Evolutionary conservation across 1,140 invertebrate species (phyloP).

Genomic region (Lerema accius): DNA sequence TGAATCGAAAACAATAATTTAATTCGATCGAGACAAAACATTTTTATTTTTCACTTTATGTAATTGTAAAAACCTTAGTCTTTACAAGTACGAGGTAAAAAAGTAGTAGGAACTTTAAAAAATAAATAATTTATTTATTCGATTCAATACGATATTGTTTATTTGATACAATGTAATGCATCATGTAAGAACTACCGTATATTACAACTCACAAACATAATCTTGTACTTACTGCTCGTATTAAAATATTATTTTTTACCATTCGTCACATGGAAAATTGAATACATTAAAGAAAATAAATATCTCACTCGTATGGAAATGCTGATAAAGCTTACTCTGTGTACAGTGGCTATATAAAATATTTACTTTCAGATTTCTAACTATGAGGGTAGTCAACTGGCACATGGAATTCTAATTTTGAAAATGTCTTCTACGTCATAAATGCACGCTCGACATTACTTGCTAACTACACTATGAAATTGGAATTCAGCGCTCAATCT

Average conservation of each 20-base stretch:
- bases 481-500: not conserved
- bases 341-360: constrained; percentile 40
- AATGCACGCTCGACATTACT: not conserved
- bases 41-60: not conserved
- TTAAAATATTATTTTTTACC: constrained; percentile 48
- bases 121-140: not conserved
- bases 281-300: constrained; percentile 63
- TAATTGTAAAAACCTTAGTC: too few species aligned
- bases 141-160: constrained; percentile 16
- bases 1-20: not conserved
- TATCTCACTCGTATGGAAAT: constrained; percentile 69
- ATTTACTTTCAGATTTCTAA: constrained; percentile 31
- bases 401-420: constrained; percentile 1
- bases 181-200: constrained; percentile 10
- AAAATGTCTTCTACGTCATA: not conserved
- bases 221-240: constrained; percentile 59
- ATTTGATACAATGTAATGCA: constrained; percentile 8
- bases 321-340: constrained; percentile 40
- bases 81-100: too few species aligned
- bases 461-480: not conserved
- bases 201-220: constrained; percentile 34
- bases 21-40: not conserved
- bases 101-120: not conserved
- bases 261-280: constrained; percentile 38
- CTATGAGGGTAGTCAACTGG: constrained; percentile 35